A percentile compares a stretch with the other conserved stretches of the same genome.
These are phyloP conservation scores for Cacoxenus indagator DNA, from an alignment of 2,888 invertebrate species.

Conservation along the genomic window DNA sequence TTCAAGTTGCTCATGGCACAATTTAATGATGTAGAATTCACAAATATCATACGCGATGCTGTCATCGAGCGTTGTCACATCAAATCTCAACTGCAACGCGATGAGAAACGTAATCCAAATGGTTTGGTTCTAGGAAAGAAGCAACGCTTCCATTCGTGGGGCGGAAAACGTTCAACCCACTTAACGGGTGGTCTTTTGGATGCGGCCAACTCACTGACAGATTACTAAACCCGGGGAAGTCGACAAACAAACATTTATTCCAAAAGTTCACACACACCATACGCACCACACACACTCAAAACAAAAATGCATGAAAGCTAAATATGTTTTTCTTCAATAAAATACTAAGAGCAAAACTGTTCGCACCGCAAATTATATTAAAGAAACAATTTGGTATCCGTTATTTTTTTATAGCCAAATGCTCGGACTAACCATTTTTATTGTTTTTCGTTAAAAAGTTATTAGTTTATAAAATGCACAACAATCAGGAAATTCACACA, in stretches of 20 bases:
- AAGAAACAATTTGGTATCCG: neutral
- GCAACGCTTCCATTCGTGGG: constrained; percentile 71
- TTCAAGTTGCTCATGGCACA: constrained; percentile 67
- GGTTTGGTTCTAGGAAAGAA: constrained; percentile 67
- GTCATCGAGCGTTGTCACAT: constrained; percentile 65
- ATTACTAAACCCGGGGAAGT: constrained; percentile 10
- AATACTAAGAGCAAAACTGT: neutral
- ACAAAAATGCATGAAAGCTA: constrained; percentile 51
- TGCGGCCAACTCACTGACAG: constrained; percentile 7
- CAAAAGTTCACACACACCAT: constrained; percentile 28
- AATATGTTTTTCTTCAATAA: neutral
- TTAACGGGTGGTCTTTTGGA: constrained; percentile 28
- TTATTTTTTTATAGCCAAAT: neutral
- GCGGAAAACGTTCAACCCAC: constrained; percentile 69
- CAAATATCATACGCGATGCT: constrained; percentile 61
- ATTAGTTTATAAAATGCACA: too few relatives aligned
- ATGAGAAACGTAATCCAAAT: constrained; percentile 66
- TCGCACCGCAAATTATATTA: neutral
- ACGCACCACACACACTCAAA: neutral
- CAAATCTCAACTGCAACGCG: constrained; percentile 56
- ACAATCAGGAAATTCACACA: too few relatives aligned
- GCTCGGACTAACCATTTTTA: neutral
- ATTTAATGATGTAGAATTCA: constrained; percentile 66
- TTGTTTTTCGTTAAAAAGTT: neutral
- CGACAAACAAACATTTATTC: neutral